phyloP scores from a whole-genome alignment of 2,797 vertebrate genomes.

The Acropternis orthonyx region DNA sequence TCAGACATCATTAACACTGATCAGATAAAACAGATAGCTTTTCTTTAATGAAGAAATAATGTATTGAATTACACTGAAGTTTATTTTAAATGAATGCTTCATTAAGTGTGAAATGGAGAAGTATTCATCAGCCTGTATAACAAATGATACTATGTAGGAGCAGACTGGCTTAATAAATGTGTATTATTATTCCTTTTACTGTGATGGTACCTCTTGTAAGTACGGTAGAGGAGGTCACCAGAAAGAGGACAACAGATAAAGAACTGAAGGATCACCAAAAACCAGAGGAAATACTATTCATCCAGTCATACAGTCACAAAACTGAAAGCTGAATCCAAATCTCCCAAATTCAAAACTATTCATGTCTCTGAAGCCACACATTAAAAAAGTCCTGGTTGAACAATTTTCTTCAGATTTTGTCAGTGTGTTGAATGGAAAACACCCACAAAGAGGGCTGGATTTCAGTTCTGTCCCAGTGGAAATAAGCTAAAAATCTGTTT shows the following conservation, averaged over 20 bases:
- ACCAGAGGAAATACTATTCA: neutral
- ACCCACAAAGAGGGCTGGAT: neutral
- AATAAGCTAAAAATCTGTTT: neutral
- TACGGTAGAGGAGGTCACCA: neutral
- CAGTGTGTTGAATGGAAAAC: neutral
- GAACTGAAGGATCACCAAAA: neutral
- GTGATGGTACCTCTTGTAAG: neutral
- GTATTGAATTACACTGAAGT: neutral
- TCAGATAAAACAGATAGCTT: neutral
- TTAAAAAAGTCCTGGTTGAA: neutral
- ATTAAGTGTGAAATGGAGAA: neutral
- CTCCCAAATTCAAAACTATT: neutral
- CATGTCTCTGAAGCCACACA: neutral
- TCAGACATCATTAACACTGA: neutral
- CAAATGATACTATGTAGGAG: neutral
- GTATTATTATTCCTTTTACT: neutral
- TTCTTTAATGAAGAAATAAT: neutral
- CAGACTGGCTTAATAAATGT: neutral
- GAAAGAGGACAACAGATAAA: neutral
- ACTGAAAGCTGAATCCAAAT: neutral
- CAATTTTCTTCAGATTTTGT: neutral
- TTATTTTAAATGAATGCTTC: slow-evolving; percentile 12
- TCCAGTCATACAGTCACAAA: neutral
- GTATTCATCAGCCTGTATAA: neutral
- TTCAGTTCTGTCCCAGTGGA: neutral